Conservation (phyloP, 2,797 vertebrate species). For the Characodon lateralis region DNA sequence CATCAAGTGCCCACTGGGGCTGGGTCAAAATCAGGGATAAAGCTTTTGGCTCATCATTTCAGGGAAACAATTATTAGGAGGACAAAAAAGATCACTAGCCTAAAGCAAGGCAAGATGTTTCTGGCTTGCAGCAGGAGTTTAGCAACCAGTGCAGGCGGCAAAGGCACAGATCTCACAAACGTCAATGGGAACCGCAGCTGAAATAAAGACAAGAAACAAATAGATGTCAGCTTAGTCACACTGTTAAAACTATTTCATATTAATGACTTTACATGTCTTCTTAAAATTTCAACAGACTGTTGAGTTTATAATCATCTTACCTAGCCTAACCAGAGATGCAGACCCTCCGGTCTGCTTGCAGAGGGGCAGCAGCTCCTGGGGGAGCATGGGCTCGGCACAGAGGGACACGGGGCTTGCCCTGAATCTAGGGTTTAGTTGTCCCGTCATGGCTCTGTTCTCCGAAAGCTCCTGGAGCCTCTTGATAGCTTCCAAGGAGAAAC, state of each 20-base stretch:
- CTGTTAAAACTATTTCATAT: neutral
- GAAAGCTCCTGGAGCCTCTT: conserved; percentile 76
- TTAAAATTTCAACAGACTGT: neutral
- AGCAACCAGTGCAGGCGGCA: conserved; percentile 83
- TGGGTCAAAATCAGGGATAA: conserved; percentile 11
- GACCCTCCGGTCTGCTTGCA: conserved; percentile 71
- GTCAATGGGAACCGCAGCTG: conserved; percentile 73
- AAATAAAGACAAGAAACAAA: conserved; percentile 25
- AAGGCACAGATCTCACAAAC: conserved; percentile 84
- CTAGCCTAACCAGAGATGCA: conserved; percentile 73
- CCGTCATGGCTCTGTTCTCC: conserved; percentile 10
- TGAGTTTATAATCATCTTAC: conserved; percentile 53
- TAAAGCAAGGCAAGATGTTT: conserved; percentile 29
- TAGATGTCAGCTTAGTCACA: neutral
- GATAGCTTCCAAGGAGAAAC: conserved; percentile 78
- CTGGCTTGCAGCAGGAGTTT: conserved; percentile 22
- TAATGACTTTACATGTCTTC: neutral
- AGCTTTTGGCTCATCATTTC: conserved; percentile 8
- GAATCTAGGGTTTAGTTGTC: conserved; percentile 61
- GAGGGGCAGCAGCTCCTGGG: conserved; percentile 77
- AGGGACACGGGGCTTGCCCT: conserved; percentile 52
- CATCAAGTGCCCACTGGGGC: neutral
- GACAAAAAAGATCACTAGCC: conserved; percentile 37
- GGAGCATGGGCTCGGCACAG: conserved; percentile 77
- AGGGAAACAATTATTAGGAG: conserved; percentile 7